A percentile compares a stretch with the other conserved stretches of the same genome.
phyloP scores from a whole-genome alignment of 2,888 invertebrate genomes.

The Troglohyphantes excavatus region DNA sequence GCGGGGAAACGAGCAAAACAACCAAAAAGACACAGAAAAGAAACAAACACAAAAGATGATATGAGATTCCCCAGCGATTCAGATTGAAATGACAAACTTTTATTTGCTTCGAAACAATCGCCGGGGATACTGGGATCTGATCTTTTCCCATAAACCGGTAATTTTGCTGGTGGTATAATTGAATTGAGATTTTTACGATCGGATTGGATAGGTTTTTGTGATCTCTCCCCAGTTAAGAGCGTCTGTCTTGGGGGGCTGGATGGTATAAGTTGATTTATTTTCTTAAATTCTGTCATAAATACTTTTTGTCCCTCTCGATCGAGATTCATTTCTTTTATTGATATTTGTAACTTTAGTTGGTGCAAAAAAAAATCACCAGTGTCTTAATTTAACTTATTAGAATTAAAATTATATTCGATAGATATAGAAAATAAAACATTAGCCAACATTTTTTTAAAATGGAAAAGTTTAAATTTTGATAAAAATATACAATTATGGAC shows the following conservation, averaged over 20 bases:
- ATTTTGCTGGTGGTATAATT: neutral
- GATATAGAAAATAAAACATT: too few species aligned
- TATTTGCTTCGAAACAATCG: slow-evolving; percentile 31
- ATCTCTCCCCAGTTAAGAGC: neutral
- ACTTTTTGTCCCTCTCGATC: neutral
- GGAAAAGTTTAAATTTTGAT: too few species aligned
- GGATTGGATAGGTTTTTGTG: neutral
- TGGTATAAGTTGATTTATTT: slow-evolving; percentile 1
- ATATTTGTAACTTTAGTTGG: too few species aligned
- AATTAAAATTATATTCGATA: too few species aligned
- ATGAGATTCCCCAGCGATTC: neutral
- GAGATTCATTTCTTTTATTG: neutral
- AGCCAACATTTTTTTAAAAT: too few species aligned
- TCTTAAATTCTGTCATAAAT: neutral
- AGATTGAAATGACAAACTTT: slow-evolving; percentile 40
- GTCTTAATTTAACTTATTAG: too few species aligned
- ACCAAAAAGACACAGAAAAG: slow-evolving; percentile 2
- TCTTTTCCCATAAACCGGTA: slow-evolving; percentile 20
- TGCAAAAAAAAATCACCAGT: too few species aligned
- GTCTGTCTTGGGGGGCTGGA: neutral
- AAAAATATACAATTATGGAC: too few species aligned
- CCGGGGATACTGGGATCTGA: neutral
- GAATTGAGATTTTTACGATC: slow-evolving; percentile 19
- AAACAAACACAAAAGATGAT: neutral
- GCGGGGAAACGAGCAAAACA: slow-evolving; percentile 2